Base-by-base conservation (phyloP, 2,113 vertebrate species). In the Chaetops frenatus region DNA sequence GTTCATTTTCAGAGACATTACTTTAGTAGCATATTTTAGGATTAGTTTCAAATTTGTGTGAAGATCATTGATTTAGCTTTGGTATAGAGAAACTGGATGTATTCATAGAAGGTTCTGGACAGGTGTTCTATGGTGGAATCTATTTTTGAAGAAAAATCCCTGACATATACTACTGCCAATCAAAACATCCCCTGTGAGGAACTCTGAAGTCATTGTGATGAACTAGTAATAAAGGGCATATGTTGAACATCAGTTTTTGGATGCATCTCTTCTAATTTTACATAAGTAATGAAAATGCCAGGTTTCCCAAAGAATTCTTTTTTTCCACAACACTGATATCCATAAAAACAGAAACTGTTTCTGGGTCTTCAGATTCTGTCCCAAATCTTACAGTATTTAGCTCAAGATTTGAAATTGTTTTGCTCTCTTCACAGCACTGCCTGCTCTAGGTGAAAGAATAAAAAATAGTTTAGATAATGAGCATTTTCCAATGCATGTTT, bases 11-110 rank as follows among this genome's bases (percentile, higher is more conserved):
- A 83, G 84, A 81, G n/a, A 64, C 13, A 60, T 12, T 67, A 91
- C 51, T 89, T 96, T 44, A 50, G 45, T 65, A 87, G 36, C 38
- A 51, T 48, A 88, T 22, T 69, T 92, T 45, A 90, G 44, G 47
- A 60, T 93, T 96, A 92, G 44, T 80, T 96, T 95, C 81, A 96
- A 96, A 94, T 53, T 50, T 38, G 44, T 45, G 42, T 85, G 79
- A 93, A 70, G 12, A 67, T 60, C 80, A 92, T 84, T 15, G 76
- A n/a, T 85, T 94, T 92, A 71, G 47, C 36, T 90, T 90, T 87
- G 67, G 48, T 96, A 71, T 12, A 90, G 78, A 94, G 56, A 94
- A 96, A 94, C 2, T 84, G 45, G 9, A 54, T 90, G 50, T 81
- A 40, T 92, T 96, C 45, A 60, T 16, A 88, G 79, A 79, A 42